Evolutionary conservation across 1,140 invertebrate species (phyloP), one percentile per base, ranked within the genome.

Genomic region (Orchestia grillus): DNA sequence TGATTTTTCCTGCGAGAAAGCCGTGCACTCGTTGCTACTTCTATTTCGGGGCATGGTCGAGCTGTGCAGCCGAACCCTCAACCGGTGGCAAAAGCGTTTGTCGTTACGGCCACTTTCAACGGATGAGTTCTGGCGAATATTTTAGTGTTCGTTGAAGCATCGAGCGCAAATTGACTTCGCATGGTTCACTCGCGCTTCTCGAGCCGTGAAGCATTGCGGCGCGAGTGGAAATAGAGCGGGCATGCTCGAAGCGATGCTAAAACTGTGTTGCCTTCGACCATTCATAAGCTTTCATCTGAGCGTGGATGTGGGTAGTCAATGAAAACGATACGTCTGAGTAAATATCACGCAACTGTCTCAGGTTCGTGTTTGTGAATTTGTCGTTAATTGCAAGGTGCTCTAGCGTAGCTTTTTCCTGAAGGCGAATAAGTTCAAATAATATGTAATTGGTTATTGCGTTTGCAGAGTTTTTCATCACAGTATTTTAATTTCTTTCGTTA

Each of bases 31-130:
- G 47, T 87, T 15, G 90, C 23, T 77, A 53, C 43, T 77, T 95
- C 77, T 53, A 87, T 15, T 88, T 94, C 8, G 28, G 44, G 87
- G 95, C 88, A 8, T 62, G 95, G 42, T 62, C n/a, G 41, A 42
- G 95, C 87, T 53, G 95, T n/a, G 57, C 43, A 36, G 90, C 91
- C 95, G n/a, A 91, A 44, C 43, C 95, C 62, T 95, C 62, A 43
- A 95, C 96, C 41, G 77, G 45, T 28, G 62, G 62, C 62, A 15
- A 3, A 36, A 36, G 28, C 62, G 28, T 77, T 77, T 77, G 62
- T 77, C 62, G 62, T 77, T 77, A 77, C 62, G 62, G 62, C 36
- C 62, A 36, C 62, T 77, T 8, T 77, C 62, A 36, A 77, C 36
- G 47, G 47, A 53, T 53, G 47, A 53, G 47, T 53, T 8, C 28